These are phyloP conservation scores for Ooceraea biroi DNA, from an alignment of 1,140 invertebrate genomes.

Conservation along the genomic window DNA sequence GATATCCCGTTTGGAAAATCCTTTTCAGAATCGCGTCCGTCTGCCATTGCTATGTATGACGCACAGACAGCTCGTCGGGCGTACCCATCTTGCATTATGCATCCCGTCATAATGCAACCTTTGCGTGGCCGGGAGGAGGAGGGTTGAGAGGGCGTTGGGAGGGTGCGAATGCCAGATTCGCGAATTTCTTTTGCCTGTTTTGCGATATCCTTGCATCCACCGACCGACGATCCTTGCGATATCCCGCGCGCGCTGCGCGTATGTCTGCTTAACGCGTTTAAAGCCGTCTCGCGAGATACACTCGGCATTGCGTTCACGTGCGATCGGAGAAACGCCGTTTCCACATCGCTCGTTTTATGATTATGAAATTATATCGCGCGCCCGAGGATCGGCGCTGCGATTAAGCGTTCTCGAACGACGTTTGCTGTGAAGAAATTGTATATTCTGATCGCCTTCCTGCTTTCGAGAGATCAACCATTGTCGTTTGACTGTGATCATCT, in stretches of 20 bases:
- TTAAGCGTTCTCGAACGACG: constrained; percentile 52
- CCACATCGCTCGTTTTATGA: constrained; percentile 66
- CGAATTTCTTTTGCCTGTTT: constrained; percentile 74
- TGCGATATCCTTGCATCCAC: constrained; percentile 70
- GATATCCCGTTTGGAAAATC: constrained; percentile 66
- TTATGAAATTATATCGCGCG: constrained; percentile 75
- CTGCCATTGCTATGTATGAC: constrained; percentile 75
- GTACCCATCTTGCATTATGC: constrained; percentile 75
- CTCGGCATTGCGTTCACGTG: constrained; percentile 69
- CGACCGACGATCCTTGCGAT: constrained; percentile 31
- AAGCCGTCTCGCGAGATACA: constrained; percentile 39
- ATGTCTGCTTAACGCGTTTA: constrained; percentile 67
- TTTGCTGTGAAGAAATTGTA: constrained; percentile 12
- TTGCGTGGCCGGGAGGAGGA: constrained; percentile 14
- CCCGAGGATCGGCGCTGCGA: constrained; percentile 66
- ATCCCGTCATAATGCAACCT: constrained; percentile 74
- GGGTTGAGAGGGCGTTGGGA: background rate
- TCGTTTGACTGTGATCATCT: constrained; percentile 6
- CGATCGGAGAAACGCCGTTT: constrained; percentile 73
- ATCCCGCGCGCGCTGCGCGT: constrained; percentile 19
- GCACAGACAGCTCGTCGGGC: constrained; percentile 65
- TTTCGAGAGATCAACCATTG: background rate
- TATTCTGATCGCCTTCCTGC: constrained; percentile 36
- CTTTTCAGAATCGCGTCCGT: constrained; percentile 71
- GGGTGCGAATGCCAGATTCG: constrained; percentile 68